Base-by-base conservation (phyloP, 2,888 invertebrate species). In the Zaprionus bogoriensis region DNA sequence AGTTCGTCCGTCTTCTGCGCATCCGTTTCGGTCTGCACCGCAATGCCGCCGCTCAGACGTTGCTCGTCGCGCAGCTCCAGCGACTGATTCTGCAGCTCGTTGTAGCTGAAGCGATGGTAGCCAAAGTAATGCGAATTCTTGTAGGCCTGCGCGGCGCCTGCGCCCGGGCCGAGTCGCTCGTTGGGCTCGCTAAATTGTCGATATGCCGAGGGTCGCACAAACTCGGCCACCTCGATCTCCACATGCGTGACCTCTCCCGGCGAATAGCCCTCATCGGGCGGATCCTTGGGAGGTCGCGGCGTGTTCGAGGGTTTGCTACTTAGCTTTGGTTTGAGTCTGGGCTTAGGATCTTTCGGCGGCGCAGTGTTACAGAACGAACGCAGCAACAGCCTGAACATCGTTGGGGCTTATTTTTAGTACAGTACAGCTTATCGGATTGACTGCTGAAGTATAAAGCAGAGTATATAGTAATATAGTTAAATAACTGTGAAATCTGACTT, bases 71-170 rank as follows among this genome's bases (percentile, higher is more conserved):
- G 76, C 3, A 89, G 23, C 2, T 78, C 64, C 30, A 85, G 41
- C 0, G 85, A 28, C 23, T 77, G 73, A 36, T 12, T 50, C 12
- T 86, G 80, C 1, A 89, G 46, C 2, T 84, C 79, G 2, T 55
- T 59, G 41, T 87, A 88, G 1, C 87, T 85, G 51, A 71, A 90
- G 4, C 90, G 89, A 75, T 90, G 90, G 42, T 89, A 89, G 2
- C 80, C 73, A 59, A 75, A 89, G 47, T 89, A 90, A 10, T 85
- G 80, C 0, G 84, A 65, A 72, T 89, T 90, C 58, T 90, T 90
- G 54, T 89, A 90, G 0, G 44, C 20, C 9, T 66, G 52, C 1
- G 32, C 32, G 27, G 77, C 85, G 6, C 81, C 69, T 0, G 89
- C 90, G 3, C 77, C 74, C 1, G 90, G 90, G 2, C 90, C 90